Conservation (phyloP, 2,888 invertebrate species). For the Mesorhabditis spiculigera region DNA sequence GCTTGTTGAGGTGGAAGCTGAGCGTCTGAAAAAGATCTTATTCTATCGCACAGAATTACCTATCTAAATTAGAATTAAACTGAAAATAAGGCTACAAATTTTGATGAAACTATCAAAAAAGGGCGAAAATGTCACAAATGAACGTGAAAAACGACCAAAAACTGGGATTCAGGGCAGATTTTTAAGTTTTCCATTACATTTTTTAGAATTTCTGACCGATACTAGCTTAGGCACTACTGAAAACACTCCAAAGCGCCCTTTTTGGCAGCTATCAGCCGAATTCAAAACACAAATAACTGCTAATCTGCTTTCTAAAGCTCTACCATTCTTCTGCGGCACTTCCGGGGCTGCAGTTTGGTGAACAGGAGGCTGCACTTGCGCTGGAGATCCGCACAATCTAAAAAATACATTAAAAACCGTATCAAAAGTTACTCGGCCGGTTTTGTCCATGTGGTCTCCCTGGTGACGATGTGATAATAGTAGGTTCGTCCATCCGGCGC, state of each 20-base stretch:
- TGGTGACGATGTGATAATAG: conserved; percentile 89
- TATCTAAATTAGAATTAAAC: neutral
- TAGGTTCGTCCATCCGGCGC: conserved; percentile 91
- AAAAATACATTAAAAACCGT: neutral
- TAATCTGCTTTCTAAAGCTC: neutral
- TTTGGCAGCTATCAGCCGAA: too few species aligned
- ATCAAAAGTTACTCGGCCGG: conserved; percentile 75
- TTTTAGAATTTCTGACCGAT: too few species aligned
- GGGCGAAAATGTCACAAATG: too few species aligned
- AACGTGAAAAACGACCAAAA: too few species aligned
- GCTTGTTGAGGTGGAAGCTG: neutral
- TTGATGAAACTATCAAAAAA: neutral
- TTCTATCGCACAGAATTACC: too few species aligned
- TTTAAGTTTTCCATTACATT: too few species aligned
- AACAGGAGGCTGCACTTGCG: neutral
- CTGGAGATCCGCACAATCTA: neutral
- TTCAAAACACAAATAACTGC: neutral
- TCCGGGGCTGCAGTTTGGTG: neutral
- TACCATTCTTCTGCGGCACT: neutral
- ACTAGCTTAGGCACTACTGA: too few species aligned
- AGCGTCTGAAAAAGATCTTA: too few species aligned
- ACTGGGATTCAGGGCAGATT: too few species aligned
- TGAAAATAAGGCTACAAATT: neutral
- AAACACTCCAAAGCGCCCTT: too few species aligned
- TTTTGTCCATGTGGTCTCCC: conserved; percentile 92